Evolutionary conservation across 2,888 invertebrate genomes (phyloP).

Genomic region (Dicycla oo): DNA sequence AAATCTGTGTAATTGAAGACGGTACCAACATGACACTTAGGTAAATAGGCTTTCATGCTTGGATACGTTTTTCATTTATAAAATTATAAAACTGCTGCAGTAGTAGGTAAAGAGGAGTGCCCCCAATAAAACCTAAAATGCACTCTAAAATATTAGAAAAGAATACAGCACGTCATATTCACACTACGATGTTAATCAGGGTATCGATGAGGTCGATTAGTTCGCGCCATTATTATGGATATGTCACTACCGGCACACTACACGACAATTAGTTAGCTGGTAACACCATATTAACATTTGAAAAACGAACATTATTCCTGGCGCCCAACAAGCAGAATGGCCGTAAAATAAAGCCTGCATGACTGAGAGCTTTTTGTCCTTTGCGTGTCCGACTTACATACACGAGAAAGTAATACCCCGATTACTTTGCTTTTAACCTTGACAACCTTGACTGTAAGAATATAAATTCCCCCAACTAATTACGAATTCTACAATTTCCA

Average conservation of each 20-base stretch:
- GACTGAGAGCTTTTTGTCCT: conserved; percentile 33
- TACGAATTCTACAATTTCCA: conserved; percentile 53
- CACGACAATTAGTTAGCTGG: conserved; percentile 20
- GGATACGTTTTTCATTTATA: conserved; percentile 11
- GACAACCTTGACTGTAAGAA: conserved; percentile 57
- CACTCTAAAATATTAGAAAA: conserved; percentile 45
- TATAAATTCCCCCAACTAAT: conserved; percentile 47
- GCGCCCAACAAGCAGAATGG: conserved; percentile 8
- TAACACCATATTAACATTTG: conserved; percentile 10
- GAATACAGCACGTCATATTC: conserved; percentile 14
- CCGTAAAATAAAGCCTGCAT: conserved; percentile 38
- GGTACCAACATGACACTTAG: neutral
- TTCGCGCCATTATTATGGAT: conserved; percentile 30
- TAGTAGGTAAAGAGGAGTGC: neutral
- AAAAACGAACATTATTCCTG: conserved; percentile 14
- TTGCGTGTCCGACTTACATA: conserved; percentile 46
- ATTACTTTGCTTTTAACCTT: conserved; percentile 11
- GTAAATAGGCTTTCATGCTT: neutral
- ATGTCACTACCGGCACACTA: too few relatives aligned
- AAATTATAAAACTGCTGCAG: conserved; percentile 4
- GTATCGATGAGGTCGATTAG: neutral
- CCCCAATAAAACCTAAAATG: conserved; percentile 23
- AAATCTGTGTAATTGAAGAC: neutral
- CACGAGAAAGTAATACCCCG: conserved; percentile 30
- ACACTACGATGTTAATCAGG: neutral